Base-by-base conservation (phyloP, 1,140 invertebrate genomes). In the Babylonia areolata region DNA sequence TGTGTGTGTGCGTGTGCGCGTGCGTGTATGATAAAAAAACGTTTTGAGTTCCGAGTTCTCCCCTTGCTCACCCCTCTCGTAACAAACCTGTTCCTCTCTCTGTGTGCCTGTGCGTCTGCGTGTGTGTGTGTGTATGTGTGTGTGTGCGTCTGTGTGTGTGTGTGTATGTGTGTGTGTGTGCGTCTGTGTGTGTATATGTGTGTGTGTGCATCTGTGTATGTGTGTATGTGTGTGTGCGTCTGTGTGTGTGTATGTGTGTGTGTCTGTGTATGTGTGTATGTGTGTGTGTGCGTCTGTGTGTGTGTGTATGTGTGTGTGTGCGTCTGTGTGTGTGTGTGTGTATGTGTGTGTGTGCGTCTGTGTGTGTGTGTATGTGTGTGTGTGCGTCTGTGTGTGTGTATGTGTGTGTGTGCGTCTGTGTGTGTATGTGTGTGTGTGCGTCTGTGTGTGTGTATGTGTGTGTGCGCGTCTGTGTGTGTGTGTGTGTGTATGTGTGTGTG, bases 271-370 rank as follows among this genome's bases (percentile, higher is more conserved):
- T 73, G 69, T 17, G 71, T 73, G 71, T 69, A 23, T 69, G 58
- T 69, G 58, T 64, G 23, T 64, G 58, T 64, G 58, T 69, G 46
- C 17, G 46, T 3, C 17, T 51, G 2, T n/a, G n/a, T n/a, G n/a
- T n/a, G n/a, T n/a, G n/a, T 42, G 31, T 31, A 15, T 46, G n/a
- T 80, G 40, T 80, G 40, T 80, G 31, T 42, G 40, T 46, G 31
- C 6, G 28, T 42, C 20, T 46, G 31, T 15, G 40, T 80, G 71
- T 73, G 71, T 35, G 71, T 73, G 31, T 73, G 71, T 73, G 71
- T 73, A 31, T 73, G 71, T 73, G 71, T 73, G 71, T 73, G 71
- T 37, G 71, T 73, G 71, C 35, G 71, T 73, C 31, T 73, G 31
- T 73, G 71, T 73, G 71, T 64, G n/a, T 73, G 71, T 33, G 71